Base-by-base conservation (phyloP, 2,888 invertebrate species). In the Scaeva pyrastri region DNA sequence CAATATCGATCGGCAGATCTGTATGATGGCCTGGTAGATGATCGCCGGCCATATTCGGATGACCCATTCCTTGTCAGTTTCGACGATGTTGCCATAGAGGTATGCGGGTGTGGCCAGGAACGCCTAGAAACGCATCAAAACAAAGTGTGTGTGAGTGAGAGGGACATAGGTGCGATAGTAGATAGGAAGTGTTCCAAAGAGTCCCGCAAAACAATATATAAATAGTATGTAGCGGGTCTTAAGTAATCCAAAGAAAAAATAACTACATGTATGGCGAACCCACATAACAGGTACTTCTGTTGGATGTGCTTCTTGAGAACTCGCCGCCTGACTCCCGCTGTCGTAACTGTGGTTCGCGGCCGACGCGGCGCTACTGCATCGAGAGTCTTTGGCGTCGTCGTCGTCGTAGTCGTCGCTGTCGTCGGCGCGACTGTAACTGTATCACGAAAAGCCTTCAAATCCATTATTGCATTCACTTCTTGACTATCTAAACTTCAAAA, bases 281-380 rank as follows among this genome's bases (percentile, higher is more conserved):
- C 92, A 90, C 92, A 92, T 88, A 92, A 89, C 90, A 92, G 90
- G 89, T 92, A 92, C 89, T 92, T 92, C 89, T 92, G 92, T 89
- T 92, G 92, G 78, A 92, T 91, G 89, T 92, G 92, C 88, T 92
- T 92, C 88, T 92, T 92, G 86, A 92, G 90, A 76, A 92, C 91
- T 19, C 92, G 91, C 16, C 92, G 89, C 72, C 91, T 91, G 16
- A 92, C 90, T 7, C 91, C 91, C 71, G 91, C 90, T 55, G 91
- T 91, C 50, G 91, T 90, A 0, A 91, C 90, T 36, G 88, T 73
- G 56, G 91, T 90, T n/a, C 91, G 89, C 43, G 90, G 81, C 0
- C 91, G 89, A 5, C 87, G 81, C 16, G 83, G 58, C 55, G 72
- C 76, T 21, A 84, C 72, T 50, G 81, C 76, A 19, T 88, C 88